Conservation (phyloP, 2,888 invertebrate genomes). For the Oscheius sp. region DNA sequence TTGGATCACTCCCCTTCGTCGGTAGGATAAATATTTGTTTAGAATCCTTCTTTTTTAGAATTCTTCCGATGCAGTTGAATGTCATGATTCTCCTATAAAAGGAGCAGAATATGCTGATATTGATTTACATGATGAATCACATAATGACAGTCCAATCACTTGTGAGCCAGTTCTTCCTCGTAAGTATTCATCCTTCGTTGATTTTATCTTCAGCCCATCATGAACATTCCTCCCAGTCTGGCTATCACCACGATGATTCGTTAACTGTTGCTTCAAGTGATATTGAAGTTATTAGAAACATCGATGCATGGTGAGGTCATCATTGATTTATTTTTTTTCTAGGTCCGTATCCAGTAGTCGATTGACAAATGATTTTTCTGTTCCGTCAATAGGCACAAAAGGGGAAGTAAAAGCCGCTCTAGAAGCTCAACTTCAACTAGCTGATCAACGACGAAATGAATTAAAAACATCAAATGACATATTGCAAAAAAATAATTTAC, state of each 20-base stretch:
- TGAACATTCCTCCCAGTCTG: neutral
- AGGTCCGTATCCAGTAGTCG: conserved; percentile 27
- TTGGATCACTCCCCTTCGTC: conserved; percentile 59
- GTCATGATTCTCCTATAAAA: conserved; percentile 20
- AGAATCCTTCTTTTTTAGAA: neutral
- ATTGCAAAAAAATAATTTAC: conserved; percentile 43
- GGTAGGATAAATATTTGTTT: conserved; percentile 23
- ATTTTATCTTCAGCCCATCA: conserved; percentile 9
- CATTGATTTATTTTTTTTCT: neutral
- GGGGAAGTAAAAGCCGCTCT: conserved; percentile 30
- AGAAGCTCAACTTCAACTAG: conserved; percentile 44
- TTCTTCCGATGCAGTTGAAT: conserved; percentile 23
- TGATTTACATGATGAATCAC: conserved; percentile 2
- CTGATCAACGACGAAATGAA: conserved; percentile 54
- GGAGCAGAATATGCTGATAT: conserved; percentile 1
- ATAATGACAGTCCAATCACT: conserved; percentile 7
- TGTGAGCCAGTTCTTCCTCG: conserved; percentile 28
- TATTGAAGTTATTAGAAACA: conserved; percentile 59
- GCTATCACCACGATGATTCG: conserved; percentile 47
- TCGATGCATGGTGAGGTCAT: conserved; percentile 55
- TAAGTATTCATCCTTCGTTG: neutral
- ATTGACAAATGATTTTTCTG: neutral
- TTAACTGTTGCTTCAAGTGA: conserved; percentile 64
- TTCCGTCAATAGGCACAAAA: neutral
- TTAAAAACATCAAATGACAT: conserved; percentile 44